Conservation (phyloP, 53 echinoderm and acorn worm species). For the Arbacia lixula region DNA sequence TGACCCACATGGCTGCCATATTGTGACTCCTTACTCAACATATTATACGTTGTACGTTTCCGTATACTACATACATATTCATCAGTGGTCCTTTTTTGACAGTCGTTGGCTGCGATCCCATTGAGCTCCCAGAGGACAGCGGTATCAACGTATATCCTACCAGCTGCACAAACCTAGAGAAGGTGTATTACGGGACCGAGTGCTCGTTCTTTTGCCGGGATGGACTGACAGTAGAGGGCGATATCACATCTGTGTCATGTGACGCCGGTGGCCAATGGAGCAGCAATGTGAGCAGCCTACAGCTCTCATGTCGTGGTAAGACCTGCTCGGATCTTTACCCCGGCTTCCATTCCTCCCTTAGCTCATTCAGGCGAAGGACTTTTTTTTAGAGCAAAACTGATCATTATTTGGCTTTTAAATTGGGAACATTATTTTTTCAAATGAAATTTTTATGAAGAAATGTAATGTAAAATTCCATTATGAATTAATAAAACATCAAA, state of each 20-base stretch:
- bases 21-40: no score
- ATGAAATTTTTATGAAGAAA: no score
- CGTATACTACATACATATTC: no score
- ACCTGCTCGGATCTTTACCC: no score
- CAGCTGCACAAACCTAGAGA: slow-evolving; percentile 56
- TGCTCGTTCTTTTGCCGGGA: slow-evolving; percentile 80
- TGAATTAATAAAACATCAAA: no score
- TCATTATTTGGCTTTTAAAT: no score
- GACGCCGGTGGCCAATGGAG: slow-evolving; percentile 74
- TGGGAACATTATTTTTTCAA: no score
- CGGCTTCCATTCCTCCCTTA: no score
- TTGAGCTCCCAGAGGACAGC: neutral
- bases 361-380: no score
- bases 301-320: slow-evolving; percentile 67
- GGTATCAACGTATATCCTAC: slow-evolving; percentile 60
- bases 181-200: slow-evolving; percentile 68
- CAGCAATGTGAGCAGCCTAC: slow-evolving; percentile 17
- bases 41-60: no score
- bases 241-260: slow-evolving; percentile 62
- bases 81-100: neutral
- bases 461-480: no score
- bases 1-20: neutral
- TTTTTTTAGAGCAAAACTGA: no score
- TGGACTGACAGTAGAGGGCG: slow-evolving; percentile 63
- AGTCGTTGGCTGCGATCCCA: slow-evolving; percentile 45